Evolutionary conservation across 2,113 vertebrate genomes (phyloP).

Genomic region (Helogale parvula): DNA sequence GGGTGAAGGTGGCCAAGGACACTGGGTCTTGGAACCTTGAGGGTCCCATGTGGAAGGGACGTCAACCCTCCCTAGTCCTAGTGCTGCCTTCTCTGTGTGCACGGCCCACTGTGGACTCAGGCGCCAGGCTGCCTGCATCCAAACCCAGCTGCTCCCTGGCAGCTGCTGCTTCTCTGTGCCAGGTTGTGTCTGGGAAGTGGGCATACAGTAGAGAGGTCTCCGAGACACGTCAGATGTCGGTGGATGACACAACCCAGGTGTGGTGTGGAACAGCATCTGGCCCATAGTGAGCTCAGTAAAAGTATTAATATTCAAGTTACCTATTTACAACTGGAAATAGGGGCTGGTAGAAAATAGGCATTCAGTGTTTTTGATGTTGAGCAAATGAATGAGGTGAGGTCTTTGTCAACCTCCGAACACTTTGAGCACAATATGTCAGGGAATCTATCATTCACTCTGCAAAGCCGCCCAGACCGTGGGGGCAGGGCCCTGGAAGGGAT

Average conservation of each 20-base stretch:
- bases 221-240: accelerated
- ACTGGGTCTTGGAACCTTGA: neutral
- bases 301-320: neutral
- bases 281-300: neutral
- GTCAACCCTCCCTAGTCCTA: neutral
- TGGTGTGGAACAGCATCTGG: neutral
- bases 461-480: neutral
- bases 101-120: neutral
- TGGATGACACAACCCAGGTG: neutral
- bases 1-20: neutral
- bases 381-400: neutral
- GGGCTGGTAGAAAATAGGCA: neutral
- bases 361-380: neutral
- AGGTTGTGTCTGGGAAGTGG: neutral
- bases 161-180: neutral
- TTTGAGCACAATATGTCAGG: accelerated
- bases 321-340: neutral
- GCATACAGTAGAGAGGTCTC: accelerated
- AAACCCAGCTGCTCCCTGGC: neutral
- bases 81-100: too few species aligned
- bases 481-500: neutral
- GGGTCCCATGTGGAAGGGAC: neutral
- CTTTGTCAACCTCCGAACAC: neutral
- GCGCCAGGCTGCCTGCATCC: neutral
- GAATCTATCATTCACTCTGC: neutral